Percentiles rank a stretch among this genome's conserved stretches.
phyloP scores from a whole-genome alignment of 1,140 invertebrate species.

The Thereuonema tuberculata region DNA sequence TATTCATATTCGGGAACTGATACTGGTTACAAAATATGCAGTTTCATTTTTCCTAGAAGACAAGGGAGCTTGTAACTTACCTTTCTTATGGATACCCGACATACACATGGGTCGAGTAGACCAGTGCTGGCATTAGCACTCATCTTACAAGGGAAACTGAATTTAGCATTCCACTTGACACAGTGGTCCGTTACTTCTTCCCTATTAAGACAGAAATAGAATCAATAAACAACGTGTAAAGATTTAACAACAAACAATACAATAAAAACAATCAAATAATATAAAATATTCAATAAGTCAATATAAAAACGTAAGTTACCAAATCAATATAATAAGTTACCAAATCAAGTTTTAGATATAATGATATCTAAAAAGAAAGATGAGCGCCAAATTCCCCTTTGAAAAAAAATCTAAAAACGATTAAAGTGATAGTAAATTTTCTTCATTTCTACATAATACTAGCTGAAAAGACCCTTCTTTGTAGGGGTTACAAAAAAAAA shows the following conservation, averaged over 20 bases:
- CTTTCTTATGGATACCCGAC: conserved; percentile 87
- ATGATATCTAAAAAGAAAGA: neutral
- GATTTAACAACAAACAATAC: neutral
- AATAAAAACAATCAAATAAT: neutral
- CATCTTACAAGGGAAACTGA: conserved; percentile 91
- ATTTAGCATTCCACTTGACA: conserved; percentile 79
- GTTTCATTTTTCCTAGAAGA: too few species aligned
- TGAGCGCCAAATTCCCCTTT: neutral
- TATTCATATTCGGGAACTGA: too few species aligned
- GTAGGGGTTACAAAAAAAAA: too few species aligned
- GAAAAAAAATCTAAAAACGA: too few species aligned
- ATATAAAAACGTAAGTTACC: neutral
- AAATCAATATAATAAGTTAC: neutral
- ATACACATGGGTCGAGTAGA: conserved; percentile 76
- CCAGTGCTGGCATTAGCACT: conserved; percentile 87
- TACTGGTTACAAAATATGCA: too few species aligned
- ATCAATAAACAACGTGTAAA: conserved; percentile 5
- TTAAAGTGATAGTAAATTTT: too few species aligned
- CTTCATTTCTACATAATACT: too few species aligned
- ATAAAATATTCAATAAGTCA: conserved; percentile 1
- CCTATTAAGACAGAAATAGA: conserved; percentile 41
- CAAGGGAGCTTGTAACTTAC: too few species aligned
- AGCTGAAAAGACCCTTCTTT: too few species aligned
- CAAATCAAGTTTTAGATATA: neutral
- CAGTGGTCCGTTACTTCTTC: conserved; percentile 85